A percentile compares a stretch with the other conserved stretches of the same genome.
Conservation (phyloP, 2,888 invertebrate species). For the Hypselothyrea guttata region DNA sequence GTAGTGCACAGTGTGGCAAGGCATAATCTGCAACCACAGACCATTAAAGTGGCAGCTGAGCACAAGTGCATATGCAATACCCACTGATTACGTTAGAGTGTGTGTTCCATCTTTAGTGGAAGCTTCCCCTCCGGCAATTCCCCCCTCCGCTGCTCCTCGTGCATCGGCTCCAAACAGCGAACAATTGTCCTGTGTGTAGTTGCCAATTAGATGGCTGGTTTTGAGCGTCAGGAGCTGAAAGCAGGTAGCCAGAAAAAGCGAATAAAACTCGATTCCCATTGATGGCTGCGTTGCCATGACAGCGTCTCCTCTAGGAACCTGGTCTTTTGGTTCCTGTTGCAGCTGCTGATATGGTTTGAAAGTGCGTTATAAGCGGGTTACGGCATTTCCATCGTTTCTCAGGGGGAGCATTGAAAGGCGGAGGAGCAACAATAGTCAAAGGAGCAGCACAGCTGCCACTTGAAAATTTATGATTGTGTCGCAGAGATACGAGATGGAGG, state of each 20-base stretch:
- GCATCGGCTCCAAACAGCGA: slow-evolving; percentile 4
- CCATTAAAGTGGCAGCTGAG: slow-evolving; percentile 40
- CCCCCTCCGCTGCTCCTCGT: background rate
- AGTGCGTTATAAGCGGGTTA: slow-evolving; percentile 69
- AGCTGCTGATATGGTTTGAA: slow-evolving; percentile 22
- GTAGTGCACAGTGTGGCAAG: background rate
- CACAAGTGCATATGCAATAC: slow-evolving; percentile 44
- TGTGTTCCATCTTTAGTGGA: background rate
- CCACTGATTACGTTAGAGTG: slow-evolving; percentile 29
- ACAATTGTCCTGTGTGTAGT: slow-evolving; percentile 35
- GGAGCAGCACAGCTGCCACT: slow-evolving; percentile 24
- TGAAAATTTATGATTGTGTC: slow-evolving; percentile 46
- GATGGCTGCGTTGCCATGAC: slow-evolving; percentile 49
- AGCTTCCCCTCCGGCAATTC: background rate
- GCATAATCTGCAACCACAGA: slow-evolving; percentile 25
- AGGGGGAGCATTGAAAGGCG: slow-evolving; percentile 12
- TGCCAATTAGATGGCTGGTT: slow-evolving; percentile 56
- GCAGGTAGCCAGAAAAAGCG: background rate
- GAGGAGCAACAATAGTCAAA: slow-evolving; percentile 10
- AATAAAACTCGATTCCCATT: slow-evolving; percentile 41
- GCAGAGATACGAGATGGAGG: background rate
- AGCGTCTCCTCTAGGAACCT: slow-evolving; percentile 17
- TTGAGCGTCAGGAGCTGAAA: background rate
- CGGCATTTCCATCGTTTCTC: slow-evolving; percentile 55
- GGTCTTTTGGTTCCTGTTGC: background rate